Conservation (phyloP, 2,113 vertebrate genomes). For the Casuarius casuarius region DNA sequence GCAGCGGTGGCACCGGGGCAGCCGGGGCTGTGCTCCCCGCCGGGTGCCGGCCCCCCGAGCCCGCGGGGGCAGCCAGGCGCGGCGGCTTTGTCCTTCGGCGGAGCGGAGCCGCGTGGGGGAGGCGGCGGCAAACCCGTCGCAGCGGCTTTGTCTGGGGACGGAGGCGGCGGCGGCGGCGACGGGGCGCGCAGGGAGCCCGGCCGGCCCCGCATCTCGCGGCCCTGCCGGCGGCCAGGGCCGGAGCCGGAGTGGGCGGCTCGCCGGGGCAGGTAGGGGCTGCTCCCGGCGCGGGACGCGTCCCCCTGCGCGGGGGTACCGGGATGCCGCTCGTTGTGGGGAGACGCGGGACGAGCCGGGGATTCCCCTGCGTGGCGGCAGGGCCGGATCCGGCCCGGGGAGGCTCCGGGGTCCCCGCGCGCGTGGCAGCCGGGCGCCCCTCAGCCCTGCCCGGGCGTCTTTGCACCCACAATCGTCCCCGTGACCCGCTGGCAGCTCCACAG, state of each 20-base stretch:
- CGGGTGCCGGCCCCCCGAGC: background rate
- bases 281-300: no score
- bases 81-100: constrained; percentile 48
- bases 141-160: constrained; percentile 49
- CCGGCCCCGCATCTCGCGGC: accelerated
- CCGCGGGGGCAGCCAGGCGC: background rate
- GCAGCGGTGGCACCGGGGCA: no score
- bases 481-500: background rate
- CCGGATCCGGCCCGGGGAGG: background rate
- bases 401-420: background rate
- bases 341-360: background rate
- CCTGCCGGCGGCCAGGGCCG: no score
- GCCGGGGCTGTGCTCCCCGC: no score
- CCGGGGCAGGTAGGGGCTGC: background rate
- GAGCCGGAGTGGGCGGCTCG: no score
- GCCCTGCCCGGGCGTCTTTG: background rate
- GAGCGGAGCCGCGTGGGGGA: constrained; percentile 22
- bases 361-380: background rate
- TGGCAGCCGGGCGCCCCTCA: background rate
- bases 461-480: background rate
- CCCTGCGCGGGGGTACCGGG: no score
- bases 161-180: background rate
- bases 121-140: background rate
- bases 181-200: background rate
- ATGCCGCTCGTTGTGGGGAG: background rate